Conservation (phyloP, 2,888 invertebrate genomes). For the Drosophila parthenogenetica region DNA sequence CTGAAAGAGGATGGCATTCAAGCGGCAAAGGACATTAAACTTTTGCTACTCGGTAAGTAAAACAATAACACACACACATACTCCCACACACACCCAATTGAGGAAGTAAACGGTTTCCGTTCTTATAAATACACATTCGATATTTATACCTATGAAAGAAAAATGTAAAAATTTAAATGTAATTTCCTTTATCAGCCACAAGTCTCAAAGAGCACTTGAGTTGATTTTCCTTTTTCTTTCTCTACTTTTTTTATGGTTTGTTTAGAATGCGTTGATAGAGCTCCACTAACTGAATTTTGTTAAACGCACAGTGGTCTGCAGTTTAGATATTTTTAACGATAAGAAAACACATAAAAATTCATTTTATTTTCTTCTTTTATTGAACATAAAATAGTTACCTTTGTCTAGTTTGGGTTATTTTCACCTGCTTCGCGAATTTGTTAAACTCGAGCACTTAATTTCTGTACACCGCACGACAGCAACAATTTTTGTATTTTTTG, state of each 20-base stretch:
- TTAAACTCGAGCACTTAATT: constrained; percentile 13
- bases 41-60: constrained; percentile 95
- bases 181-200: constrained; percentile 45
- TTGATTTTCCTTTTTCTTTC: constrained; percentile 34
- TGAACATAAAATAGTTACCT: neutral
- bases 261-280: constrained; percentile 22
- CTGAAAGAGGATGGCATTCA: constrained; percentile 99
- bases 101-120: constrained; percentile 5
- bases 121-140: neutral
- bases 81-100: neutral
- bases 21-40: constrained; percentile 99
- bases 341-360: neutral
- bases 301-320: constrained; percentile 27
- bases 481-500: neutral
- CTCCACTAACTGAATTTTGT: constrained; percentile 24
- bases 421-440: constrained; percentile 1
- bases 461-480: constrained; percentile 20
- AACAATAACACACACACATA: constrained; percentile 7
- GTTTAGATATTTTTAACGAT: constrained; percentile 2
- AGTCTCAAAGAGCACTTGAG: constrained; percentile 45
- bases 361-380: constrained; percentile 5
- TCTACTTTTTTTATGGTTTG: constrained; percentile 9
- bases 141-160: constrained; percentile 17
- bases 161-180: constrained; percentile 19
- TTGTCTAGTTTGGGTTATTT: neutral